phyloP scores from a whole-genome alignment of 2,113 vertebrate genomes.

The Anhinga anhinga region DNA sequence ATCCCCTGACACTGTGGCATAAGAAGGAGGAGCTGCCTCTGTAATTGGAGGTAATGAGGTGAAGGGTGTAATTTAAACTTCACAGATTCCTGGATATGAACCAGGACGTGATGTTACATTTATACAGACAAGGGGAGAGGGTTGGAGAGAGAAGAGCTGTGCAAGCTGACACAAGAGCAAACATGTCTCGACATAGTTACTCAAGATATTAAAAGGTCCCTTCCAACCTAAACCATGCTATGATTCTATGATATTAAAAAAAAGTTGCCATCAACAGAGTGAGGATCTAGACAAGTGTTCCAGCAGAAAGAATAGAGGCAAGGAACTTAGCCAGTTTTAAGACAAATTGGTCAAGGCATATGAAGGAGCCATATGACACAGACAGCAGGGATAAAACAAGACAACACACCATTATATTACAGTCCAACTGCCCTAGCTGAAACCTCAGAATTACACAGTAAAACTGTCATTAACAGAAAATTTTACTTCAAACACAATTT shows the following conservation, averaged over 20 bases:
- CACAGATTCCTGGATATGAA: not conserved
- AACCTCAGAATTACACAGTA: not conserved
- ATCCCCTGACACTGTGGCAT: not conserved
- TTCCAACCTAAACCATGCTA: no score
- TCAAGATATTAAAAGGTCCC: not conserved
- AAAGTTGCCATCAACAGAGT: not conserved
- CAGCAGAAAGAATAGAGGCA: not conserved
- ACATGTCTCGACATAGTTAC: fast-evolving
- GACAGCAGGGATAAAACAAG: not conserved
- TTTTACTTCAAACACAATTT: not conserved
- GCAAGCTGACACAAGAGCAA: not conserved
- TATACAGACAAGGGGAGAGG: not conserved
- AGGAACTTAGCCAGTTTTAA: not conserved
- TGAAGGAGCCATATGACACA: not conserved
- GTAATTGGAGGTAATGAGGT: not conserved
- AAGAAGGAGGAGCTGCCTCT: not conserved
- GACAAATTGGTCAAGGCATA: not conserved
- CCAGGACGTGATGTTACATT: not conserved
- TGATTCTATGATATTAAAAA: not conserved
- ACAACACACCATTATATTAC: not conserved
- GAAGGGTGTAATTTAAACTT: not conserved
- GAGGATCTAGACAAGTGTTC: not conserved
- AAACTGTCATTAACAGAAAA: not conserved
- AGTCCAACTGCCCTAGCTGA: not conserved
- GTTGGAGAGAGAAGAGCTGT: not conserved